A percentile compares a stretch with the other conserved stretches of the same genome.
Conservation (phyloP, 2,888 invertebrate genomes). For the Rhodophaea formosa region DNA sequence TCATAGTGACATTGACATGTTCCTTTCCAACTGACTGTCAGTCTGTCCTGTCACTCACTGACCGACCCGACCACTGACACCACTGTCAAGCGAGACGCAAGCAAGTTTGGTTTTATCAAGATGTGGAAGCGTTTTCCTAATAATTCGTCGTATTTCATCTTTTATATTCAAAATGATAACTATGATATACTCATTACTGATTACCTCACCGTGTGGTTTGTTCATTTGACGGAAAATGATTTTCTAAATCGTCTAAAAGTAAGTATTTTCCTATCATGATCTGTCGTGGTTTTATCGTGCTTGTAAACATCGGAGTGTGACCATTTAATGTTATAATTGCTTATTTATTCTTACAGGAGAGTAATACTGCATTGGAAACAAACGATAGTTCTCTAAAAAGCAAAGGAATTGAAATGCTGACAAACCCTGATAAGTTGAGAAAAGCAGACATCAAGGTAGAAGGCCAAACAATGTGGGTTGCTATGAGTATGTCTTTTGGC, state of each 20-base stretch:
- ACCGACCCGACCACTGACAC: no score
- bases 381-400: conserved; percentile 43
- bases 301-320: not conserved
- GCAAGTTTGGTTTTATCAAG: not conserved
- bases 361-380: conserved; percentile 51
- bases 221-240: conserved; percentile 33
- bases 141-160: conserved; percentile 16
- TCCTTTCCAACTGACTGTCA: no score
- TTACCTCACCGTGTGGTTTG: conserved; percentile 47
- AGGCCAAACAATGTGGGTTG: conserved; percentile 35
- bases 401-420: conserved; percentile 48
- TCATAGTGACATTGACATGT: no score
- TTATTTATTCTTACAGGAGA: conserved; percentile 44
- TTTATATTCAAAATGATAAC: conserved; percentile 12
- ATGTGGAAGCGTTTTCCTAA: conserved; percentile 26
- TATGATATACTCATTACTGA: conserved; percentile 49
- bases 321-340: not conserved
- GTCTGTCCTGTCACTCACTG: no score
- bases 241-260: conserved; percentile 52
- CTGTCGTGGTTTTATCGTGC: no score
- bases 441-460: conserved; percentile 35
- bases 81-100: no score
- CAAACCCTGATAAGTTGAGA: conserved; percentile 43
- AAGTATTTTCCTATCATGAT: conserved; percentile 10
- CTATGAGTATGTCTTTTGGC: conserved; percentile 40